phyloP scores from a whole-genome alignment of 2,888 invertebrate genomes.

The Cheiracanthium punctorium region DNA sequence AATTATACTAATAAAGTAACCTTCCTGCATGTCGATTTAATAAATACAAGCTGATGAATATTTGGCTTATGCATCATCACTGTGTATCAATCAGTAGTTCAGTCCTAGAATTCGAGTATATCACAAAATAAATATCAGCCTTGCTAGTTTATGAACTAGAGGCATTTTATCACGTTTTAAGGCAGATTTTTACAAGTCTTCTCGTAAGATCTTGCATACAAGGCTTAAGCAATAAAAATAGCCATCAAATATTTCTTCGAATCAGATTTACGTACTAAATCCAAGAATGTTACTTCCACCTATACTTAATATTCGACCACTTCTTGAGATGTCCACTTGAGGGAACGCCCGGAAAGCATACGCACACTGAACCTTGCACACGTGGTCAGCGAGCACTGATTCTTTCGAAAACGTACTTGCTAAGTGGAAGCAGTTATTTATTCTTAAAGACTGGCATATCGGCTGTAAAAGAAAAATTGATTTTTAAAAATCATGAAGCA shows the following conservation, averaged over 20 bases:
- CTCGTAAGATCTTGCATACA: neutral
- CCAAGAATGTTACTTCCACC: conserved; percentile 41
- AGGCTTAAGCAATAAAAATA: too few relatives aligned
- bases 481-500: too few relatives aligned
- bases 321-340: conserved; percentile 66
- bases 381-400: conserved; percentile 88
- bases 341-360: conserved; percentile 75
- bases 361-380: conserved; percentile 93
- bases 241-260: too few relatives aligned
- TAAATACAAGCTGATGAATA: too few relatives aligned
- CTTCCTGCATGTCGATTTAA: too few relatives aligned
- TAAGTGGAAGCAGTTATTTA: conserved; percentile 90
- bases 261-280: conserved; percentile 35
- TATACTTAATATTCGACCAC: conserved; percentile 29
- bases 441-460: conserved; percentile 90
- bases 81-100: neutral
- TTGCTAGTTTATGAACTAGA: neutral
- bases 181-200: neutral
- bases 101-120: neutral
- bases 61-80: too few relatives aligned
- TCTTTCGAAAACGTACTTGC: conserved; percentile 89
- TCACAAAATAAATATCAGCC: neutral
- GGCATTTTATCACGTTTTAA: neutral
- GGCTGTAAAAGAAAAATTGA: conserved; percentile 80
- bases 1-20: too few relatives aligned